These are phyloP conservation scores for Anseranas semipalmata DNA, from an alignment of 2,113 vertebrate genomes.

Conservation along the genomic window DNA sequence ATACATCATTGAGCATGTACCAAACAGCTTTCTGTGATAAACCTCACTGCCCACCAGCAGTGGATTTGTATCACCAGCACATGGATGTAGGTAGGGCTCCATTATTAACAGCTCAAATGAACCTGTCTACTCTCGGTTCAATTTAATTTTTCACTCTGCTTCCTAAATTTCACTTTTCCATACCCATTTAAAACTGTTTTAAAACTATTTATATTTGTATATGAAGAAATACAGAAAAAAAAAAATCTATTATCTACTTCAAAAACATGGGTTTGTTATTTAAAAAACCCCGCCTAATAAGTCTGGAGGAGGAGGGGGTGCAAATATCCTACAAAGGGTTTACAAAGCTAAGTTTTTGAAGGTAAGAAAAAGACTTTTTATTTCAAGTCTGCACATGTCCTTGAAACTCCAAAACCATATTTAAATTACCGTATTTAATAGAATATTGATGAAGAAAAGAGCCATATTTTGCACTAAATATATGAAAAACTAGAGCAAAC, in stretches of 20 bases:
- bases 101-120: not conserved
- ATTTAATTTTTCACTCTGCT: slow-evolving; percentile 1
- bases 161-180: not conserved
- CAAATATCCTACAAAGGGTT: not conserved
- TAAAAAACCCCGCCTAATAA: not conserved
- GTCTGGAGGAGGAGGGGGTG: not conserved
- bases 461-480: not conserved
- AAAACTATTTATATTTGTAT: not conserved
- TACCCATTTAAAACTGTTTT: not conserved
- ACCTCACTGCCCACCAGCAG: not conserved
- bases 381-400: not conserved
- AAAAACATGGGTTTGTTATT: not conserved
- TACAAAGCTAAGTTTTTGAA: not conserved
- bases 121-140: not conserved
- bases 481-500: not conserved
- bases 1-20: not conserved
- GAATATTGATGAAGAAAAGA: not conserved
- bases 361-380: not conserved
- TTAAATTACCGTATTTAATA: not conserved
- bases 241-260: not conserved
- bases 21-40: slow-evolving; percentile 8
- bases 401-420: not conserved
- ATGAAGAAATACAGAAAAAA: not conserved
- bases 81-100: not conserved
- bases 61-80: not conserved